Conservation (phyloP, 1,140 invertebrate genomes). For the Cylas formicarius region DNA sequence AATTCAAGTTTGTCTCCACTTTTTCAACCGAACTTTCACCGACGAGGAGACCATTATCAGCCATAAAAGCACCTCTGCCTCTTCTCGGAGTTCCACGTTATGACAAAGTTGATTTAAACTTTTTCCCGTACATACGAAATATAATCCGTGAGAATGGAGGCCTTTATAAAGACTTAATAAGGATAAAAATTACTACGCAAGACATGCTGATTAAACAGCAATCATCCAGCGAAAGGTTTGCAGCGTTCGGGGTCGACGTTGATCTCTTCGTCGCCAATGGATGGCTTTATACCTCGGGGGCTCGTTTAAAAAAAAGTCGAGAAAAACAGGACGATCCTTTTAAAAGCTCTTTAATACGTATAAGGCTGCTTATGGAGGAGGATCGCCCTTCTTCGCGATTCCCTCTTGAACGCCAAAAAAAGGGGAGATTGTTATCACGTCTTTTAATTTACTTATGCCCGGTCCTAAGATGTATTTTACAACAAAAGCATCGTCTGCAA, state of each 20-base stretch:
- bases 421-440: slow-evolving; percentile 59
- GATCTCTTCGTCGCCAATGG: slow-evolving; percentile 29
- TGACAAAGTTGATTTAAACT: no score
- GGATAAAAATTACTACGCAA: slow-evolving; percentile 37
- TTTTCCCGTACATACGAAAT: slow-evolving; percentile 22
- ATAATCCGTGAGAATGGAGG: slow-evolving; percentile 26
- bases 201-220: slow-evolving; percentile 38
- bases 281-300: slow-evolving; percentile 35
- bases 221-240: slow-evolving; percentile 33
- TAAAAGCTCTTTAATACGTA: slow-evolving; percentile 33
- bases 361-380: slow-evolving; percentile 37
- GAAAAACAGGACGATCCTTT: slow-evolving; percentile 36
- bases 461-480: slow-evolving; percentile 58
- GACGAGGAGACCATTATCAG: no score
- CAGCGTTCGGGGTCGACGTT: slow-evolving; percentile 21
- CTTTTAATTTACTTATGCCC: slow-evolving; percentile 62
- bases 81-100: no score
- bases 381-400: slow-evolving; percentile 28
- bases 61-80: no score
- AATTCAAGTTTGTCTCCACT: no score
- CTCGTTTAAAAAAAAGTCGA: slow-evolving; percentile 35
- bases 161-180: slow-evolving; percentile 31
- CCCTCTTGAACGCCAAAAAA: slow-evolving; percentile 33
- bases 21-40: no score
- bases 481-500: slow-evolving; percentile 35